Percentiles rank a stretch among this genome's conserved stretches.
Conservation (phyloP, 30 jellyfish, hydroid and myxozoan genomes). For the Pelagia noctiluca region DNA sequence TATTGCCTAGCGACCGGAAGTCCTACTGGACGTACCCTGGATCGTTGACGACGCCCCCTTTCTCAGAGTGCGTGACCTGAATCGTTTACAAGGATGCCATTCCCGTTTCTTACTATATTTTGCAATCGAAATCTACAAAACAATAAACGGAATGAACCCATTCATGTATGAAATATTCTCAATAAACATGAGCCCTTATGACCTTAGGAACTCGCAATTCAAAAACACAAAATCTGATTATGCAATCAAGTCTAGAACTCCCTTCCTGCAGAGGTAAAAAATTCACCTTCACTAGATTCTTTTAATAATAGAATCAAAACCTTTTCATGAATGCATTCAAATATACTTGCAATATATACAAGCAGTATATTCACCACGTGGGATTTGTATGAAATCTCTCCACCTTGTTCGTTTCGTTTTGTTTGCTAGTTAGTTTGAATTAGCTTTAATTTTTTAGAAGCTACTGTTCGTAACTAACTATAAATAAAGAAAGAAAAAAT, state of each 20-base stretch:
- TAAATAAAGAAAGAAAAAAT: no score
- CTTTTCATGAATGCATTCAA: neutral
- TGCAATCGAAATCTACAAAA: constrained; percentile 35
- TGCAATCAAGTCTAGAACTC: neutral
- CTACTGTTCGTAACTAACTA: no score
- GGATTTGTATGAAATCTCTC: neutral
- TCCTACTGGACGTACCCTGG: constrained; percentile 93
- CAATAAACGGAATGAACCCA: constrained; percentile 22
- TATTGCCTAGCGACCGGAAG: constrained; percentile 65
- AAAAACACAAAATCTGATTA: neutral
- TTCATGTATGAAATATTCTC: constrained; percentile 39
- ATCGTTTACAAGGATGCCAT: constrained; percentile 83
- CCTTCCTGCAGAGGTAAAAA: neutral
- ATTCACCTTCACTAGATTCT: neutral
- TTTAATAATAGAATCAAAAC: neutral
- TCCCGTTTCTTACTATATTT: no score
- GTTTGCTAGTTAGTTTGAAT: no score
- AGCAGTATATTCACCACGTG: neutral
- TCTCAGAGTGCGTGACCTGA: constrained; percentile 95
- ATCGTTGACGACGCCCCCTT: constrained; percentile 97
- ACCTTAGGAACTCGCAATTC: neutral
- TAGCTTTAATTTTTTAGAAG: no score
- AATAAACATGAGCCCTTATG: neutral
- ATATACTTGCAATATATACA: neutral
- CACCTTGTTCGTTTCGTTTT: no score